phyloP scores from a whole-genome alignment of 2,888 invertebrate genomes.

The Nomada ruficornis region DNA sequence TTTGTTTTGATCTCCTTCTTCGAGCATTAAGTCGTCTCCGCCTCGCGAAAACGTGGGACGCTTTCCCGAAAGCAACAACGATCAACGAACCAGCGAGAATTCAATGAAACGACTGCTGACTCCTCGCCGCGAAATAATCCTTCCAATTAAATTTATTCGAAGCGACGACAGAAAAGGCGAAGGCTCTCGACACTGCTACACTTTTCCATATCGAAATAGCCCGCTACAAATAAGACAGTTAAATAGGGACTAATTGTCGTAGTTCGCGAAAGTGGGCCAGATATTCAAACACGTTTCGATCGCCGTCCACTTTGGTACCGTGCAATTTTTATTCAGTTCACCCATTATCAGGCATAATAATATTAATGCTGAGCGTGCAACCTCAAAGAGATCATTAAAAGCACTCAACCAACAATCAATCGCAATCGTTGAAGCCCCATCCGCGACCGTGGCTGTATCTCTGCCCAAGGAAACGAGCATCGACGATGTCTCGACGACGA shows the following conservation, averaged over 20 bases:
- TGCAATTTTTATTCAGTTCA: background rate
- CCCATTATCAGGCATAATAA: background rate
- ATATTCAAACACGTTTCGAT: background rate
- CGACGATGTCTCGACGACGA: background rate
- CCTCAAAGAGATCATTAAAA: constrained; percentile 2
- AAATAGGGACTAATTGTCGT: too few relatives aligned
- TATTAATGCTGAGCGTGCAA: constrained; percentile 2
- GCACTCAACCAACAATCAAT: background rate
- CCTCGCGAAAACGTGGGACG: constrained; percentile 29
- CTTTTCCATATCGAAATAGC: too few relatives aligned
- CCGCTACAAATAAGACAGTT: too few relatives aligned
- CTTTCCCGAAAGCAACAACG: constrained; percentile 47
- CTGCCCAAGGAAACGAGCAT: background rate
- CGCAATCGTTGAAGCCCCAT: background rate
- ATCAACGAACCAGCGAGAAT: constrained; percentile 68
- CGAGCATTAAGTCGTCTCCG: constrained; percentile 72
- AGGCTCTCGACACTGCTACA: background rate
- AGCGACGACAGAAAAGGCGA: background rate
- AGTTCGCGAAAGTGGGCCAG: background rate
- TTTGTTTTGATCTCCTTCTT: constrained; percentile 80
- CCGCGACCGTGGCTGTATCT: background rate
- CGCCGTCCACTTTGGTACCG: background rate
- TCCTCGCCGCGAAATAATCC: background rate
- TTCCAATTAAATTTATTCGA: background rate
- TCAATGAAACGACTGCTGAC: constrained; percentile 68